These are phyloP conservation scores for Psix sp. DNA, from an alignment of 1,140 invertebrate species.

Conservation along the genomic window DNA sequence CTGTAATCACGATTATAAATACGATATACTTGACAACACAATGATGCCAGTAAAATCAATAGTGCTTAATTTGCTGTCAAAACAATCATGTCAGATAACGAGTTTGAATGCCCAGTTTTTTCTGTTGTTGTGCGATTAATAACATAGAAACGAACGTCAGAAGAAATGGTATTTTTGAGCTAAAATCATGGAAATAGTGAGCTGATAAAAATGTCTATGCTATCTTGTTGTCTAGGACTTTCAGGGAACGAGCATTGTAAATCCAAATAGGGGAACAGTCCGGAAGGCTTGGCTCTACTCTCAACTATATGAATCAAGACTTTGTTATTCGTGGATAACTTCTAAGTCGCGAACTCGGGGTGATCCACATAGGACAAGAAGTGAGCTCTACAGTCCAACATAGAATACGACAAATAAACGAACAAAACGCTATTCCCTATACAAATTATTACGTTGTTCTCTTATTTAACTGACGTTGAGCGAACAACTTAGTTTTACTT, in stretches of 20 bases:
- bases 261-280: slow-evolving; percentile 33
- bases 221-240: slow-evolving; percentile 24
- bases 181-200: slow-evolving; percentile 19
- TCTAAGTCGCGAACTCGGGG: slow-evolving; percentile 38
- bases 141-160: too few relatives aligned
- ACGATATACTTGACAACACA: neutral
- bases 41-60: too few relatives aligned
- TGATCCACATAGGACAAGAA: slow-evolving; percentile 29
- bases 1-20: slow-evolving; percentile 2
- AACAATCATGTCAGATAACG: too few relatives aligned
- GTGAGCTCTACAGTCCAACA: slow-evolving; percentile 17
- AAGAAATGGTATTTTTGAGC: too few relatives aligned
- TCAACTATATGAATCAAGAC: slow-evolving; percentile 31
- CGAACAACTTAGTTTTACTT: too few relatives aligned
- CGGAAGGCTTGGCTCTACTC: slow-evolving; percentile 32
- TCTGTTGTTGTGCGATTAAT: too few relatives aligned
- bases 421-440: slow-evolving; percentile 44
- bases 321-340: slow-evolving; percentile 53
- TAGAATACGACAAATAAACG: slow-evolving; percentile 35
- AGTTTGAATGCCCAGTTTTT: too few relatives aligned
- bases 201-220: slow-evolving; percentile 3
- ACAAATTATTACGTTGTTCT: neutral
- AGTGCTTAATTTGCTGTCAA: too few relatives aligned
- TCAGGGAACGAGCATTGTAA: slow-evolving; percentile 24
- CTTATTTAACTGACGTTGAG: too few relatives aligned